Percentiles rank a stretch among this genome's conserved stretches.
phyloP scores from a whole-genome alignment of 2,113 vertebrate genomes.

The Craseonycteris thonglongyai region DNA sequence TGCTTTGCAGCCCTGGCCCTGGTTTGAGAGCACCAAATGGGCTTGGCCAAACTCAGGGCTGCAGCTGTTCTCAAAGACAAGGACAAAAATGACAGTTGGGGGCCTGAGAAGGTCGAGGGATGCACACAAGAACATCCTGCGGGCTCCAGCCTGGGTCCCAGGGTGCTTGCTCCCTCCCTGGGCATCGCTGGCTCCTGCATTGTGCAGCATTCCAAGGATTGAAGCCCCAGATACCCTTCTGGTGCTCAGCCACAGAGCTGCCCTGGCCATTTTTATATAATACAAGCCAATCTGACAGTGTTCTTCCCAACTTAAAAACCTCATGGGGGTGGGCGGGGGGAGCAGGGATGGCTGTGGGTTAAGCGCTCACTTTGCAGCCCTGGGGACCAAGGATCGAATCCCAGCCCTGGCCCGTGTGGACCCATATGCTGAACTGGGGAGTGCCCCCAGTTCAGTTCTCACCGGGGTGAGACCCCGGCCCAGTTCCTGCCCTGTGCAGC shows the following conservation, averaged over 20 bases:
- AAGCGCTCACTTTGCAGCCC: too few relatives aligned
- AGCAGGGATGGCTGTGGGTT: too few relatives aligned
- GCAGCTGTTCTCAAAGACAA: background rate
- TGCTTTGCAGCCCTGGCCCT: background rate
- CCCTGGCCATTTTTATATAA: background rate
- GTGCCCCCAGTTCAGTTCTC: too few relatives aligned
- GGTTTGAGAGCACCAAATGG: background rate
- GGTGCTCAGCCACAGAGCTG: background rate
- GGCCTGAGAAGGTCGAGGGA: background rate
- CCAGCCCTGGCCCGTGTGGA: too few relatives aligned
- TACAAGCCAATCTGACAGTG: background rate
- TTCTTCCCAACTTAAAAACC: background rate
- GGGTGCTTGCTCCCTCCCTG: rapidly evolving
- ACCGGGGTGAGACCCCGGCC: too few relatives aligned
- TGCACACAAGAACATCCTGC: too few relatives aligned
- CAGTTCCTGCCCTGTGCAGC: too few relatives aligned
- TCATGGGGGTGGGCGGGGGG: too few relatives aligned
- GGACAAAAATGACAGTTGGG: background rate
- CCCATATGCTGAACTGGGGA: too few relatives aligned
- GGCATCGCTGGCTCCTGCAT: background rate
- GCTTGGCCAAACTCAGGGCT: background rate
- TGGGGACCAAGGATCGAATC: too few relatives aligned
- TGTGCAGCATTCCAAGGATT: background rate
- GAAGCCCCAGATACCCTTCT: rapidly evolving
- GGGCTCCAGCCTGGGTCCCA: background rate